Base-by-base conservation (phyloP, 2,113 vertebrate species). In the Ameiurus melas region DNA sequence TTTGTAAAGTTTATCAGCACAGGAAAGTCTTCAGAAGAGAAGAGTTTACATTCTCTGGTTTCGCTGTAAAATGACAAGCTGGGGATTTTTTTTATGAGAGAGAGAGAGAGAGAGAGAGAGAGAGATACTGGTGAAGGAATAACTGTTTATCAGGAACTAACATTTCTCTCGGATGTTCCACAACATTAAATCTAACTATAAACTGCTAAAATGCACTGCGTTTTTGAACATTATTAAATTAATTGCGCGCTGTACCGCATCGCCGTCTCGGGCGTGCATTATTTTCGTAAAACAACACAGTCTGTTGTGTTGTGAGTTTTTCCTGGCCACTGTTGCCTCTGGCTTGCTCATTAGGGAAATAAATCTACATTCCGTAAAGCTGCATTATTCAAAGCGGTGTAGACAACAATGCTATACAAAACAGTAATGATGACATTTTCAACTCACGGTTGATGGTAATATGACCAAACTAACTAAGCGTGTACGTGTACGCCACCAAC, bases 211-310 rank as follows among this genome's bases (percentile, higher is more conserved):
- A 81, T 25, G 10, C 51, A 3, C 16, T 10, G 51, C 43, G 43
- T 78, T 78, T 47, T 78, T 78, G 22, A n/a, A n/a, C 47, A 8
- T 81, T 81, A 81, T 81, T 81, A 22, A 81, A 58, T 81, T 60
- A 30, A 58, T 22, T 20, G 30, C 1, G 36, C 9, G 0, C 17
- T 8, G 3, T 33, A n/a, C 16, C 8, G 13, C 77, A 79, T n/a
- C 51, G 10, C 36, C 71, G 4, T 10, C 22, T 6, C 6, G 9
- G 8, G 20, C 4, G 39, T 81, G 55, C 16, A 36, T 81, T 58
- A 81, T 81, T 58, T 81, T 81, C 6, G 2, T 57, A 57, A 8
- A 80, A 55, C 51, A 80, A 19, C n/a, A 30, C 7, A 16, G 2
- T 19, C 53, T 81, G 77, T 10, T 58, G 53, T 81, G 55, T 58